phyloP scores from a whole-genome alignment of 2,888 invertebrate species.

The Agriopis aurantiaria region DNA sequence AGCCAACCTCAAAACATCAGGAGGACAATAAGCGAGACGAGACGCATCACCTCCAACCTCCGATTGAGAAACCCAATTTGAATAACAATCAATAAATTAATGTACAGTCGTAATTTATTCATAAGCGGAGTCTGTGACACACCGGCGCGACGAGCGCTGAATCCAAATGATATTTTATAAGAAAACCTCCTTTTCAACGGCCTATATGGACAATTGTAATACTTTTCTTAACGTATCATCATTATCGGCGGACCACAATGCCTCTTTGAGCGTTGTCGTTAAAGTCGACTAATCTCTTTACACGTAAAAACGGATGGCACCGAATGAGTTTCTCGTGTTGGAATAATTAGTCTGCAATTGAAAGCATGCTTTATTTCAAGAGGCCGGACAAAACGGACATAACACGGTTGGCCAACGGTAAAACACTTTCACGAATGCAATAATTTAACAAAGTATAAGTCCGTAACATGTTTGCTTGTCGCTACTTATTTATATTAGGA shows the following conservation, averaged over 20 bases:
- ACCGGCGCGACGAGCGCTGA: conserved; percentile 76
- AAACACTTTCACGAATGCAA: conserved; percentile 84
- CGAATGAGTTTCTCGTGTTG: conserved; percentile 85
- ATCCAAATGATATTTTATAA: conserved; percentile 84
- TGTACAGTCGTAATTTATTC: conserved; percentile 83
- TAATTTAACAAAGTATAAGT: conserved; percentile 74
- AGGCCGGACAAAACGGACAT: conserved; percentile 79
- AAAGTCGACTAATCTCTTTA: conserved; percentile 84
- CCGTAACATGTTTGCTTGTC: conserved; percentile 59
- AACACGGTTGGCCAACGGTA: conserved; percentile 82
- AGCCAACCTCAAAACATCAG: conserved; percentile 72
- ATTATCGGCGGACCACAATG: conserved; percentile 81
- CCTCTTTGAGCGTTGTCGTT: conserved; percentile 76
- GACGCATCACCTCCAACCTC: conserved; percentile 82
- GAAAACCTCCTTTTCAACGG: conserved; percentile 77
- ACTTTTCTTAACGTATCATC: conserved; percentile 83
- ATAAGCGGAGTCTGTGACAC: conserved; percentile 78
- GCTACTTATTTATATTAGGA: conserved; percentile 61
- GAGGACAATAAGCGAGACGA: conserved; percentile 73
- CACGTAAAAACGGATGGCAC: conserved; percentile 80
- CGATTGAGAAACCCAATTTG: conserved; percentile 85
- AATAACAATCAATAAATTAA: conserved; percentile 87
- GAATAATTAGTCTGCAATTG: conserved; percentile 86
- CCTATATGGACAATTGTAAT: conserved; percentile 76
- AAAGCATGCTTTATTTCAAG: conserved; percentile 85